These are phyloP conservation scores for Nineta flava DNA, from an alignment of 2,888 invertebrate species.

Conservation along the genomic window DNA sequence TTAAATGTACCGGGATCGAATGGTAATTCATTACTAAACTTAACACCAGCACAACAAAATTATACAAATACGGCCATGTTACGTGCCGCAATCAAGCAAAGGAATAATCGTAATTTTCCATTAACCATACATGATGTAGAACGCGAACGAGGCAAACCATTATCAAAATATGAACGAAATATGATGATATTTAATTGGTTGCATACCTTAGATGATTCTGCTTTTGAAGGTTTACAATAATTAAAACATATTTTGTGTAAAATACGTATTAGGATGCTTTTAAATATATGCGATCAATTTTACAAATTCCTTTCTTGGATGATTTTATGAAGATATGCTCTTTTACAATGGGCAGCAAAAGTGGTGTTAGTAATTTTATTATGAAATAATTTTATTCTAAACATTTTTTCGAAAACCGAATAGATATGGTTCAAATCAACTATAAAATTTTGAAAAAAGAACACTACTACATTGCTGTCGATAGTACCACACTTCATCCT, in stretches of 20 bases:
- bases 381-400: too few relatives aligned
- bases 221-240: slow-evolving; percentile 32
- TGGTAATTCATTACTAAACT: slow-evolving; percentile 22
- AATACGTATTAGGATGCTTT: background rate
- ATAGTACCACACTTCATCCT: too few relatives aligned
- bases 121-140: slow-evolving; percentile 67
- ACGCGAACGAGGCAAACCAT: slow-evolving; percentile 63
- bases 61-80: slow-evolving; percentile 16
- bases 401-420: too few relatives aligned
- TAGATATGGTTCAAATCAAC: too few relatives aligned
- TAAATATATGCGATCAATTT: too few relatives aligned
- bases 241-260: background rate
- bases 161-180: slow-evolving; percentile 82
- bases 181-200: slow-evolving; percentile 95
- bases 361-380: too few relatives aligned
- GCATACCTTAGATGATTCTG: slow-evolving; percentile 66
- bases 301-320: too few relatives aligned
- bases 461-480: too few relatives aligned
- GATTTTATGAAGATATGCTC: too few relatives aligned
- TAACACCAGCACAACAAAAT: slow-evolving; percentile 11
- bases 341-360: too few relatives aligned
- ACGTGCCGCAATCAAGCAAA: slow-evolving; percentile 25
- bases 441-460: too few relatives aligned
- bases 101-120: slow-evolving; percentile 35
- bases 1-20: slow-evolving; percentile 8